Evolutionary conservation across 2,888 invertebrate genomes (phyloP).

Genomic region (Hyppa rectilinea): DNA sequence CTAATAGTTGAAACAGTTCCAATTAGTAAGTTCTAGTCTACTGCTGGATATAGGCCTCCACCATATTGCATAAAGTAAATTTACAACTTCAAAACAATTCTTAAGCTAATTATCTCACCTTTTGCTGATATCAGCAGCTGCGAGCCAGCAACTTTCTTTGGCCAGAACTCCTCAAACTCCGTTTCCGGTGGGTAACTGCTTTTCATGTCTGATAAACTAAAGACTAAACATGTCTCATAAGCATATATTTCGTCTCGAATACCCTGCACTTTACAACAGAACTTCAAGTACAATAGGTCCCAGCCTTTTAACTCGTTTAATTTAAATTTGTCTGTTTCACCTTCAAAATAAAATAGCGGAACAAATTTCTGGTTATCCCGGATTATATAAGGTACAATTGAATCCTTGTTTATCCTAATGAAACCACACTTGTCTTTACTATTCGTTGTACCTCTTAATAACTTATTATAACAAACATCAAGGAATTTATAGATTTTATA

Average conservation of each 20-base stretch:
- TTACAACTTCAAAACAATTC: slow-evolving; percentile 4
- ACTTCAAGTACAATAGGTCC: slow-evolving; percentile 98
- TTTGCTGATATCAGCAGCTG: slow-evolving; percentile 94
- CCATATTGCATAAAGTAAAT: not conserved
- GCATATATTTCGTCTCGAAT: slow-evolving; percentile 97
- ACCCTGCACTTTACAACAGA: slow-evolving; percentile 98
- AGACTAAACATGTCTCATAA: slow-evolving; percentile 97
- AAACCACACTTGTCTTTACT: slow-evolving; percentile 96
- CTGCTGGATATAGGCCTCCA: not conserved
- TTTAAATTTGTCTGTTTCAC: slow-evolving; percentile 97
- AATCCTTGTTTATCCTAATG: slow-evolving; percentile 97
- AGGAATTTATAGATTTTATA: slow-evolving; percentile 97
- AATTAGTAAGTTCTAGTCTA: not conserved
- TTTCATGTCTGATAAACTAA: slow-evolving; percentile 97
- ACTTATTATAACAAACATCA: slow-evolving; percentile 96
- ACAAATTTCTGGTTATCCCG: slow-evolving; percentile 96
- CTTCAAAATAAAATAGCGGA: slow-evolving; percentile 96
- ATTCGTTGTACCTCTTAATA: slow-evolving; percentile 93
- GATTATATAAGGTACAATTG: slow-evolving; percentile 97
- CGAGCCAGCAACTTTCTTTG: slow-evolving; percentile 96
- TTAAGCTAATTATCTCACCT: slow-evolving; percentile 78
- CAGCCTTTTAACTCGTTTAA: slow-evolving; percentile 96
- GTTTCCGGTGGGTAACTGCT: slow-evolving; percentile 97
- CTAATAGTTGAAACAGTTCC: not conserved
- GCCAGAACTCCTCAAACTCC: slow-evolving; percentile 98